Evolutionary conservation across 2,888 invertebrate genomes (phyloP).

Genomic region (Strigamia maritima): DNA sequence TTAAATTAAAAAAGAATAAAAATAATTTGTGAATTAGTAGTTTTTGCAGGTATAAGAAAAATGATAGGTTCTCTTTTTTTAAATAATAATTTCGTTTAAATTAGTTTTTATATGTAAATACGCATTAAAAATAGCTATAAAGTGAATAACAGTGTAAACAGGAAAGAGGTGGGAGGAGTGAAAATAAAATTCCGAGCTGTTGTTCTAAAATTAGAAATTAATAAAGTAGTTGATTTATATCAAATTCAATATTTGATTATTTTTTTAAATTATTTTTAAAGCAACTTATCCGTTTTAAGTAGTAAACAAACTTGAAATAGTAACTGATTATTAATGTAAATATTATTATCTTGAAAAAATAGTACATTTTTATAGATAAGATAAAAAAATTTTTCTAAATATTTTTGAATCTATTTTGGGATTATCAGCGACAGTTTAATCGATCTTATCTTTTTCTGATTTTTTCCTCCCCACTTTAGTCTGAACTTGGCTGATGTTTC

Average conservation of each 20-base stretch:
- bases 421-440: background rate
- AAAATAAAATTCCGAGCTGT: slow-evolving; percentile 8
- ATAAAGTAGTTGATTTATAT: slow-evolving; percentile 26
- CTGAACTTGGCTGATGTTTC: background rate
- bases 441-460: background rate
- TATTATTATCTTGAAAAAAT: background rate
- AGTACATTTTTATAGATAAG: background rate
- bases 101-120: slow-evolving; percentile 2
- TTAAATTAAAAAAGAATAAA: background rate
- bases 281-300: background rate
- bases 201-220: slow-evolving; percentile 9
- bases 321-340: slow-evolving; percentile 1
- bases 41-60: too few species aligned
- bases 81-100: background rate
- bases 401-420: background rate
- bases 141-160: slow-evolving; percentile 24
- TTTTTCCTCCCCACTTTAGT: background rate
- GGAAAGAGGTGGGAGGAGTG: slow-evolving; percentile 29
- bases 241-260: slow-evolving; percentile 26
- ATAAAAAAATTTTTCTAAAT: background rate
- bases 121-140: background rate
- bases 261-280: background rate
- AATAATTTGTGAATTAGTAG: background rate
- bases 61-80: background rate
- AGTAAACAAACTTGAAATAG: background rate